phyloP scores from a whole-genome alignment of 2,113 vertebrate species.

The Castor canadensis region DNA sequence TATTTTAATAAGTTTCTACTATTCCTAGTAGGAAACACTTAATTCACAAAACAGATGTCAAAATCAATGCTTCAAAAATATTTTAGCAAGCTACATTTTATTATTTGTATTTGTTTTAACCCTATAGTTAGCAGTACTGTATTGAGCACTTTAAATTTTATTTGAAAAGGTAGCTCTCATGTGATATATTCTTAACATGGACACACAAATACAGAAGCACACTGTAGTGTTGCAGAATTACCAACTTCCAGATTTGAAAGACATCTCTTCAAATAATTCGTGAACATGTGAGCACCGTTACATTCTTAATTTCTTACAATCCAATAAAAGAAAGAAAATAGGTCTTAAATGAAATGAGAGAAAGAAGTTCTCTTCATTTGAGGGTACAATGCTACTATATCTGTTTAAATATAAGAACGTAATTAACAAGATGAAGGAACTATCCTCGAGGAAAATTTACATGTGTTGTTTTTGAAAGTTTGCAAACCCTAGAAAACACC shows the following conservation, averaged over 20 bases:
- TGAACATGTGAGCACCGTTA: neutral
- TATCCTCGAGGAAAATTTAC: neutral
- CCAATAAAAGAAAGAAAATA: neutral
- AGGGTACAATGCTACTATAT: neutral
- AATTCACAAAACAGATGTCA: slow-evolving; percentile 13
- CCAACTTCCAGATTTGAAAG: neutral
- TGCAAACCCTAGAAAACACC: too few relatives aligned
- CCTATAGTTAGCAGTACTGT: neutral
- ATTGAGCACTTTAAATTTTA: neutral
- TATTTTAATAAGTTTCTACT: neutral
- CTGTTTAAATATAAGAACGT: neutral
- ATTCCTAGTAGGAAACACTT: neutral
- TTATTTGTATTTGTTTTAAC: neutral
- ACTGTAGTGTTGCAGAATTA: neutral
- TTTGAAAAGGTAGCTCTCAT: neutral
- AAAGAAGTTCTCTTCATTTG: neutral
- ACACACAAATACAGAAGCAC: neutral
- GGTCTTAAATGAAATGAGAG: neutral
- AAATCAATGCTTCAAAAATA: neutral
- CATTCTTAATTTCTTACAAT: neutral
- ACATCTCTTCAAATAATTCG: neutral
- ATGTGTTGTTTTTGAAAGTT: neutral
- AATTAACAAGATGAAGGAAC: neutral
- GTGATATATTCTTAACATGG: neutral
- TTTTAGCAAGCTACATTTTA: neutral